These are phyloP conservation scores for Catagonus wagneri DNA, from an alignment of 2,113 vertebrate species.

Conservation along the genomic window DNA sequence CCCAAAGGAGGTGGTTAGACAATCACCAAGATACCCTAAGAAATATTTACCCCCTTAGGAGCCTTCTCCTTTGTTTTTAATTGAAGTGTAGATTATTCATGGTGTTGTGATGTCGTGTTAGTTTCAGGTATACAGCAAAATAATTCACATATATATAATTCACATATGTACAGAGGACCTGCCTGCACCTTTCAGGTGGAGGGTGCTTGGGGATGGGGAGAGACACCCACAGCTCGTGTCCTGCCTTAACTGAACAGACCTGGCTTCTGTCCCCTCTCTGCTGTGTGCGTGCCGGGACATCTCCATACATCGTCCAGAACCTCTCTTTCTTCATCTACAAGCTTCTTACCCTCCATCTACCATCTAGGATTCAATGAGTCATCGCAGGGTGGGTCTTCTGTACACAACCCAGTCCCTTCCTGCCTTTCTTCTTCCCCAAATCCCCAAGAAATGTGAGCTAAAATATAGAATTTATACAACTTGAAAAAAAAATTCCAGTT, in stretches of 20 bases:
- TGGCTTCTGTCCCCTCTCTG: rapidly evolving
- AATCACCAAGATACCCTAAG: constrained; percentile 21
- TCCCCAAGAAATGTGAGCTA: background rate
- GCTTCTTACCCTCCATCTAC: background rate
- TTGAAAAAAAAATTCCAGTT: background rate
- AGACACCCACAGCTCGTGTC: rapidly evolving
- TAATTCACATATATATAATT: too few species aligned
- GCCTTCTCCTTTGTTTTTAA: background rate
- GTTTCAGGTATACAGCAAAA: background rate
- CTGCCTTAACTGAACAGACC: rapidly evolving
- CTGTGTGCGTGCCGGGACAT: rapidly evolving
- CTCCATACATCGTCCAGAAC: background rate
- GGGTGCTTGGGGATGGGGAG: background rate
- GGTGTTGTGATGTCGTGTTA: background rate
- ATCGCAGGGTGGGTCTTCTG: background rate
- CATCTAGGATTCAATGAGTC: background rate
- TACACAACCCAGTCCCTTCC: background rate
- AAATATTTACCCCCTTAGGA: rapidly evolving
- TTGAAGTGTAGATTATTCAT: background rate
- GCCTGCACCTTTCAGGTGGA: background rate
- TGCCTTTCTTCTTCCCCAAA: background rate
- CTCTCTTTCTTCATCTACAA: background rate
- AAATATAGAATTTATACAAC: background rate
- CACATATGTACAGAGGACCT: too few species aligned
- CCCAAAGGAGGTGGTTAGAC: constrained; percentile 73